Evolutionary conservation across 1,140 invertebrate species (phyloP).

Genomic region (Chionoecetes opilio): DNA sequence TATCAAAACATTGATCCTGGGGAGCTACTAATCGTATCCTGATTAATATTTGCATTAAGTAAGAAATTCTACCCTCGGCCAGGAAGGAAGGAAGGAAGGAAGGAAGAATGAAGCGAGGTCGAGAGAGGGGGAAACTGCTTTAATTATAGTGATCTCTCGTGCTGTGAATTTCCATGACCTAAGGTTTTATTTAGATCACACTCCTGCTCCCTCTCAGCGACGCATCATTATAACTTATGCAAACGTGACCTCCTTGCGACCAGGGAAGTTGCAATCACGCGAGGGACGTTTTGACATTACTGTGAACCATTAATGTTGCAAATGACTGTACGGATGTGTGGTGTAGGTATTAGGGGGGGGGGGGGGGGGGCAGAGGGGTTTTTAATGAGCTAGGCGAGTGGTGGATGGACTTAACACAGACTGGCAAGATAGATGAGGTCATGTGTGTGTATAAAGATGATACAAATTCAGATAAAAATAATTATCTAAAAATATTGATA

Average conservation of each 20-base stretch:
- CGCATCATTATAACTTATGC: slow-evolving; percentile 20
- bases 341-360: neutral
- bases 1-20: too few species aligned
- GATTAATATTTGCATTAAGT: too few species aligned
- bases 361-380: neutral
- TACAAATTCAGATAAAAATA: too few species aligned
- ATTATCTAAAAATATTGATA: too few species aligned
- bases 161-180: too few species aligned
- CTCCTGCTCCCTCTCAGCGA: neutral
- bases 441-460: neutral
- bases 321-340: neutral
- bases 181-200: too few species aligned
- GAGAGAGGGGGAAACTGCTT: too few species aligned
- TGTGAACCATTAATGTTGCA: slow-evolving; percentile 19
- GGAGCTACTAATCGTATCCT: too few species aligned
- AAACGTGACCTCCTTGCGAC: slow-evolving; percentile 1
- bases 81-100: too few species aligned
- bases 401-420: neutral
- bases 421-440: neutral
- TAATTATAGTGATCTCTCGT: too few species aligned
- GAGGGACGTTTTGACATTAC: slow-evolving; percentile 29
- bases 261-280: neutral
- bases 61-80: too few species aligned
- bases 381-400: neutral
- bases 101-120: too few species aligned